phyloP scores from a whole-genome alignment of 2,888 invertebrate species.

The Lasioglossum leucozonium region DNA sequence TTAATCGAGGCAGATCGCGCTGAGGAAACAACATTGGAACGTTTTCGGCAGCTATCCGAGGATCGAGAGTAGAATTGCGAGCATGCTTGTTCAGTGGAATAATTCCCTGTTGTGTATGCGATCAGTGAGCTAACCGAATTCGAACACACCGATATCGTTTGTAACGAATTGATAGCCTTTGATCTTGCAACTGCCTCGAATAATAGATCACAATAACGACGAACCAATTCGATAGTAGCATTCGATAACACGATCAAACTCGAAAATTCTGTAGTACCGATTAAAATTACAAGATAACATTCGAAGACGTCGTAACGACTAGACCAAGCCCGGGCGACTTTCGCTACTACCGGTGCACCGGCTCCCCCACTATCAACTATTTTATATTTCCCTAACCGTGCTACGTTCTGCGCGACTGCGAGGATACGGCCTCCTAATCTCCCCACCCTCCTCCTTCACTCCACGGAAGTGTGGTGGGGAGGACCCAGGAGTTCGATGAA shows the following conservation, averaged over 20 bases:
- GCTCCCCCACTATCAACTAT: too few species aligned
- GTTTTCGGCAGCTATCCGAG: conserved; percentile 20
- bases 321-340: too few species aligned
- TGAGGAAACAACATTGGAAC: neutral
- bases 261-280: neutral
- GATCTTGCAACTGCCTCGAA: neutral
- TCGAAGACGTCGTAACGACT: conserved; percentile 6
- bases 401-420: too few species aligned
- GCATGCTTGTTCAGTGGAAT: neutral
- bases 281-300: conserved; percentile 16
- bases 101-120: neutral
- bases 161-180: neutral
- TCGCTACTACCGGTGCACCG: too few species aligned
- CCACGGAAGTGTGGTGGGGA: too few species aligned
- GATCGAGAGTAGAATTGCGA: neutral
- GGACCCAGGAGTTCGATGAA: too few species aligned
- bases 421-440: too few species aligned
- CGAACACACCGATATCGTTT: neutral
- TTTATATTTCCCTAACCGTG: too few species aligned
- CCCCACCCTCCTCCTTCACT: too few species aligned
- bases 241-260: neutral
- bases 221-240: conserved; percentile 36
- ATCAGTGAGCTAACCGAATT: neutral
- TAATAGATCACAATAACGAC: conserved; percentile 4
- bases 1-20: conserved; percentile 15